Evolutionary conservation across 2,797 vertebrate species (phyloP).

Genomic region (Acestrorhynchus altus): DNA sequence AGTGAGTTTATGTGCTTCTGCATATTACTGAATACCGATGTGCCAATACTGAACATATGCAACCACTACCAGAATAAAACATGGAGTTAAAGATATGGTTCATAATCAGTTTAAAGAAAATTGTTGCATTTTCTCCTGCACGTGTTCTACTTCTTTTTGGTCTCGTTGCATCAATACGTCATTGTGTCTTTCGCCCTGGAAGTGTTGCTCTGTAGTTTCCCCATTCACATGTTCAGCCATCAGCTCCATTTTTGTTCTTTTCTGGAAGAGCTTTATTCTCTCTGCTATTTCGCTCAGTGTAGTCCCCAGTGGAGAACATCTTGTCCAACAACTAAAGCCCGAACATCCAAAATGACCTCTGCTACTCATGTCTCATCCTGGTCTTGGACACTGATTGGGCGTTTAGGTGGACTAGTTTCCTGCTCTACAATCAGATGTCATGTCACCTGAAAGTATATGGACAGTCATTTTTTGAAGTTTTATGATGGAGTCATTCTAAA

Average conservation of each 20-base stretch:
- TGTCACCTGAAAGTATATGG: constrained; percentile 7
- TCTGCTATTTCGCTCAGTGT: constrained; percentile 1
- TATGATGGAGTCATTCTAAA: no score
- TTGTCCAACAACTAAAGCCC: constrained; percentile 23
- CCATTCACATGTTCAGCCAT: background rate
- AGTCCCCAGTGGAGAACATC: constrained; percentile 36
- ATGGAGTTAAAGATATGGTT: background rate
- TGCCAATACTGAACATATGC: no score
- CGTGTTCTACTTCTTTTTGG: background rate
- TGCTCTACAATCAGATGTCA: constrained; percentile 36
- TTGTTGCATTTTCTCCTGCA: background rate
- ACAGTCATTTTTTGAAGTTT: no score
- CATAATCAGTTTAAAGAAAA: background rate
- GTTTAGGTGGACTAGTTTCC: constrained; percentile 54
- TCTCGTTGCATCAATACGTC: background rate
- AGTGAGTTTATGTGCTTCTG: no score
- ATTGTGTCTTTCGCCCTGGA: background rate
- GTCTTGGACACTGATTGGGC: constrained; percentile 43
- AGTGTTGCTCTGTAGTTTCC: background rate
- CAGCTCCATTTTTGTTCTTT: background rate
- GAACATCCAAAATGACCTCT: constrained; percentile 39
- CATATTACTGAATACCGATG: no score
- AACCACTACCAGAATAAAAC: no score
- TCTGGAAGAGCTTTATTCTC: background rate
- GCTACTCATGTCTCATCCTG: constrained; percentile 43